These are phyloP conservation scores for Muraenolepis orangiensis DNA, from an alignment of 2,797 vertebrate species.

Conservation along the genomic window DNA sequence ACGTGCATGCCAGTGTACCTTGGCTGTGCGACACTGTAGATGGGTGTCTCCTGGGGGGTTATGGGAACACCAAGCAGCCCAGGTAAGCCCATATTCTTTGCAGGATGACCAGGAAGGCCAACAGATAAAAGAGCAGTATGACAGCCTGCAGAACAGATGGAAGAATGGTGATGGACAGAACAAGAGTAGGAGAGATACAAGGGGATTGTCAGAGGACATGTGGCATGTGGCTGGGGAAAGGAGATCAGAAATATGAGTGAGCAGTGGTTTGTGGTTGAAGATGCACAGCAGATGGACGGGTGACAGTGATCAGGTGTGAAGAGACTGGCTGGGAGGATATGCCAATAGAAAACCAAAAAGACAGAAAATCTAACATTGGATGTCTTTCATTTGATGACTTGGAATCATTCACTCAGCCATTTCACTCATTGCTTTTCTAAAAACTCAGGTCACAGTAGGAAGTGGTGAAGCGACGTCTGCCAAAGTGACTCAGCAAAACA, in stretches of 20 bases:
- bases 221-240: too few relatives aligned
- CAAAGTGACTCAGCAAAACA: neutral
- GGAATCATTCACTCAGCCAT: neutral
- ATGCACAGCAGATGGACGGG: neutral
- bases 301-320: conserved; percentile 6
- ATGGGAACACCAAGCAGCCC: conserved; percentile 66
- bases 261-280: neutral
- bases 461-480: neutral
- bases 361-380: neutral
- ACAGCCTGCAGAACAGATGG: conserved; percentile 63
- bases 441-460: neutral
- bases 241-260: neutral
- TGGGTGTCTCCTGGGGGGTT: conserved; percentile 31
- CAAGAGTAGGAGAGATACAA: neutral
- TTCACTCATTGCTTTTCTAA: neutral
- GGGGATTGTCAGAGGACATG: neutral
- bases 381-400: neutral
- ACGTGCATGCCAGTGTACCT: conserved; percentile 45
- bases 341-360: neutral
- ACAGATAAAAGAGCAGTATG: conserved; percentile 71
- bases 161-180: conserved; percentile 5
- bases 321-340: conserved; percentile 13
- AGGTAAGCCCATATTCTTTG: conserved; percentile 73
- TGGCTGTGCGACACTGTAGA: conserved; percentile 32
- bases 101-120: conserved; percentile 74